Percentiles rank a stretch among this genome's conserved stretches.
phyloP scores from a whole-genome alignment of 1,140 invertebrate genomes.

The Calliphora vicina region DNA sequence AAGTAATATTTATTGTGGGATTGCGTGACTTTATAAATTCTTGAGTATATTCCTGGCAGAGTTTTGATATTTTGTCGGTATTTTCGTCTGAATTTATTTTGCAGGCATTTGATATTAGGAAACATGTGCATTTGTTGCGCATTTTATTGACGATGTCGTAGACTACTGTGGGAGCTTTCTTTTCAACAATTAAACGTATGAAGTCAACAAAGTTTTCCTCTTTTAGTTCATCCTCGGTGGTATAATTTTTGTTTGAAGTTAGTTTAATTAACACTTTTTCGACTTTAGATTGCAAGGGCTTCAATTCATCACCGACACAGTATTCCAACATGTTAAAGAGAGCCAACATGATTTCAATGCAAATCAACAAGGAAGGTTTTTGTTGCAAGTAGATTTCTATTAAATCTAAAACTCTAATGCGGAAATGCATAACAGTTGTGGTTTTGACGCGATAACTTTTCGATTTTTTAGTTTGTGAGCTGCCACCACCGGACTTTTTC shows the following conservation, averaged over 20 bases:
- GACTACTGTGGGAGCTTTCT: constrained; percentile 35
- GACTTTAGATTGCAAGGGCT: constrained; percentile 71
- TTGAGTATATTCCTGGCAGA: constrained; percentile 38
- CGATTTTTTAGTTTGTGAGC: constrained; percentile 58
- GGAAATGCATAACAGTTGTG: constrained; percentile 73
- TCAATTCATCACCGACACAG: constrained; percentile 70
- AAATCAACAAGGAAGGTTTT: constrained; percentile 71
- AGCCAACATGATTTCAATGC: constrained; percentile 73
- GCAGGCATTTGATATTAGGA: constrained; percentile 37
- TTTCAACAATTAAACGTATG: constrained; percentile 51
- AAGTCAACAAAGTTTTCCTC: constrained; percentile 68
- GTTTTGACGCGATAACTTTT: constrained; percentile 74
- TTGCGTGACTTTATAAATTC: constrained; percentile 44
- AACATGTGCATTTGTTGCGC: constrained; percentile 40
- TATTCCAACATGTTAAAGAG: constrained; percentile 73
- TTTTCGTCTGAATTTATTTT: constrained; percentile 28
- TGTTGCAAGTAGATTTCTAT: constrained; percentile 75
- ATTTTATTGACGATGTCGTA: constrained; percentile 42
- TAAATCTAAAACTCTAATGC: constrained; percentile 74
- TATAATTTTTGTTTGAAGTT: constrained; percentile 67
- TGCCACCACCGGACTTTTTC: constrained; percentile 56
- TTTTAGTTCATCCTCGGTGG: constrained; percentile 65
- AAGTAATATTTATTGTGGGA: constrained; percentile 40
- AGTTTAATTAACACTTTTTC: constrained; percentile 71
- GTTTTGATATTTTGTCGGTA: constrained; percentile 20